Evolutionary conservation across 2,113 vertebrate genomes (phyloP).

Genomic region (Eulemur macaco): DNA sequence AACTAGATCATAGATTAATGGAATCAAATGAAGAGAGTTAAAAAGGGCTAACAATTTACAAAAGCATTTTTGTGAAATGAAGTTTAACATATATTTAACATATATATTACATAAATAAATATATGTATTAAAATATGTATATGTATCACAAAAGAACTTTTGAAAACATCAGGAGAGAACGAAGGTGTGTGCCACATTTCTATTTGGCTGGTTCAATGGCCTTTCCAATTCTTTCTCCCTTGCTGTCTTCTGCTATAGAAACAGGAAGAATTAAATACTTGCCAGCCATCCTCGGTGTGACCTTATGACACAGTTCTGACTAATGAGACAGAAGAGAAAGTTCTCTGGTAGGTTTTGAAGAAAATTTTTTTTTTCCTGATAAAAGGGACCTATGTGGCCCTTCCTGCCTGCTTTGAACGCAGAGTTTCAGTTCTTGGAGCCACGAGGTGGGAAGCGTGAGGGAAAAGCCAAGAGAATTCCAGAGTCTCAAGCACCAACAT

Average conservation of each 20-base stretch:
- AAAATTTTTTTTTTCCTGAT: not conserved
- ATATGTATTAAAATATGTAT: not conserved
- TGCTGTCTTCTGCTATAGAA: not conserved
- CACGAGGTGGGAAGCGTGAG: not conserved
- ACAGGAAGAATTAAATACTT: not conserved
- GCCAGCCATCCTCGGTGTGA: not conserved
- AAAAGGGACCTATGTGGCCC: not conserved
- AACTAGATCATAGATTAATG: not conserved
- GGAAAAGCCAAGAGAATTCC: not conserved
- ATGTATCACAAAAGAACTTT: not conserved
- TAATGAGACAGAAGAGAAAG: not conserved
- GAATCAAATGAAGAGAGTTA: not conserved
- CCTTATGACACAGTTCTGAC: not conserved
- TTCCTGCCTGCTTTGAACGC: not conserved
- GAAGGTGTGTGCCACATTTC: not conserved
- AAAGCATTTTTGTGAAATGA: not conserved
- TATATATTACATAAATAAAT: not conserved
- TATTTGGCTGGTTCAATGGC: not conserved
- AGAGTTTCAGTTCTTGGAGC: not conserved
- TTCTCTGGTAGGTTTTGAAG: not conserved
- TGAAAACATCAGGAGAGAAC: not conserved
- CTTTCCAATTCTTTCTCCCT: not conserved
- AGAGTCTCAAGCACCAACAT: not conserved
- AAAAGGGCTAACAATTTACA: not conserved
- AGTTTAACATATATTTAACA: not conserved